A percentile compares a stretch with the other conserved stretches of the same genome.
Conservation (phyloP, 2,113 vertebrate species). For the Harpagus bidentatus region DNA sequence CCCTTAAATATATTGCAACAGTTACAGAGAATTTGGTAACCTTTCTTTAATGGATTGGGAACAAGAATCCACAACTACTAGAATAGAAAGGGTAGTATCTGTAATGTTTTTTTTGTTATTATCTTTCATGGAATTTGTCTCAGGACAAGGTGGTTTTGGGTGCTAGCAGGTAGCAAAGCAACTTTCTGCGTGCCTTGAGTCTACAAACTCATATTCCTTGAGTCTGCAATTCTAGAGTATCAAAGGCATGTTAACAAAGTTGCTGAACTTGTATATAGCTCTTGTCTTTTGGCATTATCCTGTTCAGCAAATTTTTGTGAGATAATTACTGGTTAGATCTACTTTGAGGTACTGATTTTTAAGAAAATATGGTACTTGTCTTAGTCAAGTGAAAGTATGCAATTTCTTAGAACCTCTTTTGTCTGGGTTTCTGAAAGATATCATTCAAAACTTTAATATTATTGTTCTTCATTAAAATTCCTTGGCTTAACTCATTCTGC, state of each 20-base stretch:
- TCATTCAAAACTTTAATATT: background rate
- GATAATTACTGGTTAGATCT: background rate
- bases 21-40: background rate
- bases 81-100: background rate
- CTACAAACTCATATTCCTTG: background rate
- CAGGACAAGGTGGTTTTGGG: background rate
- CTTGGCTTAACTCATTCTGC: background rate
- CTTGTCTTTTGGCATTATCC: background rate
- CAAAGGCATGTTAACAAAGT: background rate
- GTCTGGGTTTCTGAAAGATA: background rate
- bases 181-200: background rate
- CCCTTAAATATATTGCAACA: background rate
- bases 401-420: background rate
- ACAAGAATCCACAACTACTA: background rate
- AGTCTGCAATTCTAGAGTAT: background rate
- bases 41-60: background rate
- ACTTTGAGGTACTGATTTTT: background rate
- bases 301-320: background rate
- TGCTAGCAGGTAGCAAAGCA: background rate
- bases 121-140: background rate
- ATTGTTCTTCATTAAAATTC: background rate
- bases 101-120: background rate
- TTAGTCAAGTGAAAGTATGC: background rate
- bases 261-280: background rate
- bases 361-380: background rate